A percentile compares a stretch with the other conserved stretches of the same genome.
Evolutionary conservation across 2,797 vertebrate genomes (phyloP).

Genomic region (Eidolon dupreanum): DNA sequence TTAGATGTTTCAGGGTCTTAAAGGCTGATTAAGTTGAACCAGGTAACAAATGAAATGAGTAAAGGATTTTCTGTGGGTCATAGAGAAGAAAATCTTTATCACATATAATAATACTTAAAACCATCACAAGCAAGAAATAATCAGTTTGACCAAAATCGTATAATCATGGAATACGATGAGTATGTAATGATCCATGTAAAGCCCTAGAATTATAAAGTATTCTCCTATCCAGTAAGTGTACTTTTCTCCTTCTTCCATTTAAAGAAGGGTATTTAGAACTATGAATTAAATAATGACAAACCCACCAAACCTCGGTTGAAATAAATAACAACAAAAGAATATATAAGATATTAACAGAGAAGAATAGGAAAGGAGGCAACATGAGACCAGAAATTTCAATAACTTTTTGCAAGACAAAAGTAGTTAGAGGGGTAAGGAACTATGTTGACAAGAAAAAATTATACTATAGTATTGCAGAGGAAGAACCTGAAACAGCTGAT

Average conservation of each 20-base stretch:
- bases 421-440: not conserved
- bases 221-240: not conserved
- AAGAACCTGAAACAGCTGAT: not conserved
- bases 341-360: not conserved
- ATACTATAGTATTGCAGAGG: not conserved
- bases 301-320: not conserved
- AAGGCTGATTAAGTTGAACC: conserved; percentile 71
- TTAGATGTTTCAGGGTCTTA: conserved; percentile 63
- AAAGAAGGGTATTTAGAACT: not conserved
- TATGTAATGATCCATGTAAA: not conserved
- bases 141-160: conserved; percentile 43
- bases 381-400: not conserved
- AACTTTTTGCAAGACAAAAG: not conserved
- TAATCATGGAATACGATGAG: not conserved
- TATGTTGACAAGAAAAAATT: not conserved
- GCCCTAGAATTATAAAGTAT: not conserved
- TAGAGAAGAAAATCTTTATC: conserved; percentile 49
- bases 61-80: conserved; percentile 56
- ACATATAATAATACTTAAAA: conserved; percentile 52
- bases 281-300: conserved; percentile 41
- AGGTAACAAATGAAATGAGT: conserved; percentile 52
- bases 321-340: not conserved
- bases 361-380: not conserved
- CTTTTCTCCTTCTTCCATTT: not conserved
- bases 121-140: conserved; percentile 53